Conservation (phyloP, 2,888 invertebrate species). For the Apoda limacodes region DNA sequence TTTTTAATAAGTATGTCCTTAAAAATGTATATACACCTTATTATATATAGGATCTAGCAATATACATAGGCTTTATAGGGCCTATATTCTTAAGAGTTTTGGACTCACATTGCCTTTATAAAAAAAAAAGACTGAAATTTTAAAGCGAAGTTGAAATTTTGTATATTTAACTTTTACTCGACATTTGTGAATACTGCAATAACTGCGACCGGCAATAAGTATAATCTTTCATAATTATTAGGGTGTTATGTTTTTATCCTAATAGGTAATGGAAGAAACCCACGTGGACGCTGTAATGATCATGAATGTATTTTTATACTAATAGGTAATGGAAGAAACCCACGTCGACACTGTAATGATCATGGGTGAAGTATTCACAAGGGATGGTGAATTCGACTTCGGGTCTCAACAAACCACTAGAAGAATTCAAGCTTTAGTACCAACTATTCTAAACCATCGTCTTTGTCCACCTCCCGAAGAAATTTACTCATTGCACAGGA, state of each 20-base stretch:
- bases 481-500: slow-evolving; percentile 97
- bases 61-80: no score
- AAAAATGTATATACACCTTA: no score
- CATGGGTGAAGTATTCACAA: slow-evolving; percentile 93
- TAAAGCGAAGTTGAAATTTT: no score
- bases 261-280: slow-evolving; percentile 88
- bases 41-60: no score
- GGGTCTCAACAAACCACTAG: slow-evolving; percentile 84
- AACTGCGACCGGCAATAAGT: no score
- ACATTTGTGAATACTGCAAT: no score
- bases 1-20: no score
- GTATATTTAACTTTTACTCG: no score
- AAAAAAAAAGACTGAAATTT: no score
- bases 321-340: slow-evolving; percentile 88
- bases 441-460: slow-evolving; percentile 93
- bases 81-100: no score
- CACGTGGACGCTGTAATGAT: slow-evolving; percentile 98
- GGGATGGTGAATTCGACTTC: slow-evolving; percentile 86
- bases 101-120: no score
- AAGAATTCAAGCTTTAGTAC: slow-evolving; percentile 85
- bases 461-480: slow-evolving; percentile 98
- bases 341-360: slow-evolving; percentile 98
- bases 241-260: slow-evolving; percentile 5
- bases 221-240: slow-evolving; percentile 1
- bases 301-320: slow-evolving; percentile 70